Evolutionary conservation across 2,113 vertebrate genomes (phyloP).

Genomic region (Atrichornis clamosus): DNA sequence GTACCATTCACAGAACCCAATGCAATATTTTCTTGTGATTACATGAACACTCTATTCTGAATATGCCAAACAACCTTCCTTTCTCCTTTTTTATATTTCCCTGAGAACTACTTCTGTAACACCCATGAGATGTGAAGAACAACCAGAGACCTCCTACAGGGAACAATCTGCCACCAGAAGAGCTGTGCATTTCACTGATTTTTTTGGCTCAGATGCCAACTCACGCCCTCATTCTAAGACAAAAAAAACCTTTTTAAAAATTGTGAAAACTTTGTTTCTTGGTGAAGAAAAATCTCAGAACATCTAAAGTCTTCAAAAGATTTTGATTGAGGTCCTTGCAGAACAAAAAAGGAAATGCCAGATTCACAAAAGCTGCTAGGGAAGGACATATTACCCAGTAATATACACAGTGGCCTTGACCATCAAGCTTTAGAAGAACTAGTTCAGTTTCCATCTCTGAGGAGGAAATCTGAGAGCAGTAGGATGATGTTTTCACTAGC

Average conservation of each 20-base stretch:
- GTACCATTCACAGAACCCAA: conserved; percentile 58
- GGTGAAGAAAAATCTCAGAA: not conserved
- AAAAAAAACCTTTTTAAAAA: not conserved
- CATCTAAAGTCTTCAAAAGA: not conserved
- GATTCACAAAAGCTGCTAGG: not conserved
- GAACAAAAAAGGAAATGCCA: not conserved
- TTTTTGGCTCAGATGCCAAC: conserved; percentile 24
- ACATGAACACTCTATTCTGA: conserved; percentile 45
- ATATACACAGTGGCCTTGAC: not conserved
- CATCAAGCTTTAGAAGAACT: not conserved
- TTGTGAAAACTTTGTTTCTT: not conserved
- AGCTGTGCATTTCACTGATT: conserved; percentile 36
- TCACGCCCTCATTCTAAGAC: not conserved
- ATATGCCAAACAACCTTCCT: conserved; percentile 41
- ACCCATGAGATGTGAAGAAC: conserved; percentile 52
- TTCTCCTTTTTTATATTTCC: conserved; percentile 17
- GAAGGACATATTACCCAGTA: not conserved
- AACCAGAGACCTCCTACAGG: conserved; percentile 52
- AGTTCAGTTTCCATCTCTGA: not conserved
- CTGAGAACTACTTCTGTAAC: conserved; percentile 45
- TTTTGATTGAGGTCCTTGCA: not conserved
- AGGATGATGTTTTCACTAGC: not conserved
- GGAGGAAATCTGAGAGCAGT: not conserved
- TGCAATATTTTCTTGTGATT: conserved; percentile 58
- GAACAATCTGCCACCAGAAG: conserved; percentile 51